A percentile compares a stretch with the other conserved stretches of the same genome.
Conservation (phyloP, 2,797 vertebrate genomes). For the Agapornis canus region DNA sequence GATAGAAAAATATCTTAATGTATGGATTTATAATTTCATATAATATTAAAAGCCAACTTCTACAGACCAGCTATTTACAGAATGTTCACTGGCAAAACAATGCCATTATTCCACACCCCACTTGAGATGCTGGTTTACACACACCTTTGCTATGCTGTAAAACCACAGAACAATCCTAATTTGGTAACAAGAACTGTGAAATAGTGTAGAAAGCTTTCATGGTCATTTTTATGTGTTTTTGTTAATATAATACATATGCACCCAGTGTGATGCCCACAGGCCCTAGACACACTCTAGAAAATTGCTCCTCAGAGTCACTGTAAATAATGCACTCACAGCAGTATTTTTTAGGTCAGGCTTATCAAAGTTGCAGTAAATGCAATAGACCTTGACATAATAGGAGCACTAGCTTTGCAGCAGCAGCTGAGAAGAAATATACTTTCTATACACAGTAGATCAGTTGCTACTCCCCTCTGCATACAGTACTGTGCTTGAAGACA, state of each 20-base stretch:
- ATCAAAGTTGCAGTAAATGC: background rate
- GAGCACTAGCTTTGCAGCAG: background rate
- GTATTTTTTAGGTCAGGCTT: constrained; percentile 47
- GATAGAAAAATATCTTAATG: background rate
- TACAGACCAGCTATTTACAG: background rate
- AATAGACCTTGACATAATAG: constrained; percentile 23
- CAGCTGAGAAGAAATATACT: background rate
- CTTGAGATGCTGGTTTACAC: background rate
- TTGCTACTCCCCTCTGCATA: background rate
- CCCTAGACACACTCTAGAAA: background rate
- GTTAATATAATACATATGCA: background rate
- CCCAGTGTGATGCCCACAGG: background rate
- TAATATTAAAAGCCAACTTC: background rate
- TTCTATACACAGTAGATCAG: background rate
- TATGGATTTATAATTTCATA: background rate
- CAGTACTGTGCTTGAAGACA: background rate
- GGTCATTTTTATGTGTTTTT: background rate
- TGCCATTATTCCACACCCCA: background rate
- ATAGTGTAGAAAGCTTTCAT: background rate
- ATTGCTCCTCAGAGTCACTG: background rate
- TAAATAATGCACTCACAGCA: constrained; percentile 38
- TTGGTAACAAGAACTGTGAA: background rate
- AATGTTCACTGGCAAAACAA: background rate
- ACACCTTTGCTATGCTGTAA: background rate
- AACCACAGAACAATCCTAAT: background rate